Base-by-base conservation (phyloP, 2,888 invertebrate genomes). In the Plemyria rubiginata region DNA sequence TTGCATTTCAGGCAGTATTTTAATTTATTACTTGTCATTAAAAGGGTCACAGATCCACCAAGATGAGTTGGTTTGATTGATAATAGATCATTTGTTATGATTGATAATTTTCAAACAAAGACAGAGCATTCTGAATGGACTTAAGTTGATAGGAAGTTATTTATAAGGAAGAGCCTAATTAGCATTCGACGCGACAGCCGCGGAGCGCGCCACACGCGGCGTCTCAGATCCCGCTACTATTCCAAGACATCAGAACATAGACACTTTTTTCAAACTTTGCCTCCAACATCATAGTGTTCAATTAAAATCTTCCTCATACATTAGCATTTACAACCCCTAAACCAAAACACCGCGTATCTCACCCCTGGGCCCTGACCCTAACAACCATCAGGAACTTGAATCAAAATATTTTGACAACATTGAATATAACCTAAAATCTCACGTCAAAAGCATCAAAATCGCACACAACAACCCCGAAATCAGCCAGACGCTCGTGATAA, bases 381-480 rank as follows among this genome's bases (percentile, higher is more conserved):
- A 50, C 62, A 75, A 68, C 73, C 67, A 74, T 60, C 70, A 60
- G 62, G 74, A 71, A 73, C 60, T 69, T 63, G 61, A 68, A 78
- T 67, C 73, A 79, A 82, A 80, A 80, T 82, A 82, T 83, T 84
- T 86, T 92, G 92, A 90, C 91, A 92, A 92, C 92, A 92, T 85
- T 82, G 79, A 84, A 80, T 91, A 88, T 92, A 92, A 92, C 92
- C 92, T 92, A 92, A 92, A 92, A 92, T 88, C 83, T 86, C 85
- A 81, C 81, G 87, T 87, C 84, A 86, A 87, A 87, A 80, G 76
- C 79, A 79, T 80, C 79, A 77, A 81, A 85, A 85, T 77, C 76
- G 74, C 71, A 66, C 74, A 67, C 80, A 82, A 82, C 77, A 81
- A 79, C 70, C 70, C 71, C 66, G 71, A 84, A 81, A 83, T 83